These are phyloP conservation scores for Drosophila anomelani DNA, from an alignment of 2,888 invertebrate genomes.

Conservation along the genomic window DNA sequence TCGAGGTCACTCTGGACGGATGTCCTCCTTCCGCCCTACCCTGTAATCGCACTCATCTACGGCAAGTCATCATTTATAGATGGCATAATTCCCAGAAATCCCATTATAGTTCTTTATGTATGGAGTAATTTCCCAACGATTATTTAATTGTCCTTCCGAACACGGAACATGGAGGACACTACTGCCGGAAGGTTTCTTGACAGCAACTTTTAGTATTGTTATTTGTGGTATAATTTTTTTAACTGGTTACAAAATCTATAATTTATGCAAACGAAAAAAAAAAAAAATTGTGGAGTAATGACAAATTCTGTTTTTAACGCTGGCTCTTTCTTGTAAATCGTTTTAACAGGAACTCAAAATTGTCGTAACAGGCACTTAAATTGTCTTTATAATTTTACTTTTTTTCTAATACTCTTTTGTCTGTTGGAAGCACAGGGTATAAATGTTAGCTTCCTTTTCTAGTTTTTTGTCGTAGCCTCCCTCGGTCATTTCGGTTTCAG, in stretches of 20 bases:
- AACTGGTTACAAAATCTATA: too few relatives aligned
- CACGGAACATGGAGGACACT: background rate
- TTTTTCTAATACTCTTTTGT: too few relatives aligned
- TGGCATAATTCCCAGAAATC: constrained; percentile 2
- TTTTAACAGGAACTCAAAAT: too few relatives aligned
- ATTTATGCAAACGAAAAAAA: too few relatives aligned
- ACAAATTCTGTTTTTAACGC: too few relatives aligned
- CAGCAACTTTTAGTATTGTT: too few relatives aligned
- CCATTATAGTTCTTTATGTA: constrained; percentile 2
- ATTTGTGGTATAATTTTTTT: background rate
- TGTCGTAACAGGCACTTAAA: too few relatives aligned
- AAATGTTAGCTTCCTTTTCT: constrained; percentile 1
- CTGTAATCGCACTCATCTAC: constrained; percentile 12
- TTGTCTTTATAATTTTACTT: too few relatives aligned
- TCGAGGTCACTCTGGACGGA: constrained; percentile 61
- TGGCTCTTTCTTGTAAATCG: too few relatives aligned
- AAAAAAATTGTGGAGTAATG: too few relatives aligned
- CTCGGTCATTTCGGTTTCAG: constrained; percentile 28
- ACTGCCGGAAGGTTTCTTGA: background rate
- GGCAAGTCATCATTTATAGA: constrained; percentile 13
- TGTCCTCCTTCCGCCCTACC: constrained; percentile 27
- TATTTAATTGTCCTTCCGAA: background rate
- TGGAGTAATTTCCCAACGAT: constrained; percentile 6
- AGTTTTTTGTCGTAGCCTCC: constrained; percentile 8
- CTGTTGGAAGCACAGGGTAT: background rate